Evolutionary conservation across 2,797 vertebrate genomes (phyloP), one percentile per base, ranked within the genome.

Genomic region (Pseudopleuronectes americanus): DNA sequence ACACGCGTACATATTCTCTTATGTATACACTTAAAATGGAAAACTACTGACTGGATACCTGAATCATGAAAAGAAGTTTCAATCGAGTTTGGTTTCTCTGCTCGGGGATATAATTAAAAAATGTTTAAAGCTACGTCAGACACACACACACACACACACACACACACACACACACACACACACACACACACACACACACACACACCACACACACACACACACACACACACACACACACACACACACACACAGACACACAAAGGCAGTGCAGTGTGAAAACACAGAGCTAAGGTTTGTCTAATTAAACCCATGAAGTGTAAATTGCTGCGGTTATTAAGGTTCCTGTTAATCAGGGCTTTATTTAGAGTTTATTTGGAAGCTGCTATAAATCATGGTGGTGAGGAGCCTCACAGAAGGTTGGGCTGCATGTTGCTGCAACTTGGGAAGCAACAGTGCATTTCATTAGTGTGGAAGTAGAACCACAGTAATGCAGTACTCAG

Each of bases 1-100:
- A 92, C 91, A 86, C 59, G 53, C 31, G 65, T 91, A 84, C 75
- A 57, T 74, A 73, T 67, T 81, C 81, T 90, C 84, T 90, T 60
- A 87, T 90, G 84, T 89, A 62, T 74, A 41, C 79, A 84, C 84
- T 84, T 86, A 76, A 92, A 89, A 92, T 90, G 83, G 76, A 38
- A 85, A 86, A 77, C 49, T 65, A 83, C 75, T 38, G 68, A 75
- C 68, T 72, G 66, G 70, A 82, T 67, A 57, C 49, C 60, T 80
- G 81, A 80, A 59, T 77, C 83, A 79, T 81, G 70, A 87, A 86
- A 72, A 84, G 68, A 60, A 68, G 71, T 76, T 80, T 72, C 69
- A 33, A 38, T 24, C 57, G 57, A 55, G 64, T 76, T 86, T 66
- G 64, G 61, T 69, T 83, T 79, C 53, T 76, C 6, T 3, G 2